Percentiles rank a stretch among this genome's conserved stretches.
Evolutionary conservation across 2,113 vertebrate species (phyloP).

Genomic region (Dermatemys mawii): DNA sequence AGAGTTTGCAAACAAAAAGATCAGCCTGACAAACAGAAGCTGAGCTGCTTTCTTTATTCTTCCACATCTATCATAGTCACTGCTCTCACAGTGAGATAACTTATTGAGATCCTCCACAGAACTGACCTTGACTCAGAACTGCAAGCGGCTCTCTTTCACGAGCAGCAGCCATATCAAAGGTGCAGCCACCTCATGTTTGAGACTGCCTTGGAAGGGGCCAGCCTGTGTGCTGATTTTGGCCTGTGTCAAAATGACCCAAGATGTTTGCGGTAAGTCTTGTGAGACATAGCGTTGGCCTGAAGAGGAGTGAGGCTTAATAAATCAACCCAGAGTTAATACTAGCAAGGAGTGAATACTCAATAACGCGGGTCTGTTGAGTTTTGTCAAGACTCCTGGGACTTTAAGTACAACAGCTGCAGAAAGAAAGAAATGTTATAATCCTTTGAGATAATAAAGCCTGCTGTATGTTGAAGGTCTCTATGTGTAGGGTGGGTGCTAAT

Average conservation of each 20-base stretch:
- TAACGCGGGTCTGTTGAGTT: background rate
- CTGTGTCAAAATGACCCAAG: background rate
- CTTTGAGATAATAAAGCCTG: background rate
- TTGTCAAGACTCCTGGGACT: background rate
- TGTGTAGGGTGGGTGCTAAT: accelerated
- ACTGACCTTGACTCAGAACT: background rate
- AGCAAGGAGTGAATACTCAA: background rate
- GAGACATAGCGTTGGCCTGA: background rate
- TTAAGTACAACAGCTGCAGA: background rate
- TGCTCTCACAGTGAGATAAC: background rate
- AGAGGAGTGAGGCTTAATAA: background rate
- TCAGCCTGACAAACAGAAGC: background rate
- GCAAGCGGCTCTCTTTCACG: background rate
- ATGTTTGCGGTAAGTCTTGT: background rate
- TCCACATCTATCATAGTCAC: background rate
- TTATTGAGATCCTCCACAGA: background rate
- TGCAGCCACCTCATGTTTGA: background rate
- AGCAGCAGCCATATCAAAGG: background rate
- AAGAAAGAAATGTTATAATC: background rate
- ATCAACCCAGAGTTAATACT: background rate
- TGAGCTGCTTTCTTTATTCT: background rate
- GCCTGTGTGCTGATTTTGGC: background rate
- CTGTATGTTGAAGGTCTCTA: background rate
- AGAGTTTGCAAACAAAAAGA: background rate
- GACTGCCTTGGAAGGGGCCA: background rate